These are phyloP conservation scores for Passer domesticus DNA, from an alignment of 2,113 vertebrate genomes.

Conservation along the genomic window DNA sequence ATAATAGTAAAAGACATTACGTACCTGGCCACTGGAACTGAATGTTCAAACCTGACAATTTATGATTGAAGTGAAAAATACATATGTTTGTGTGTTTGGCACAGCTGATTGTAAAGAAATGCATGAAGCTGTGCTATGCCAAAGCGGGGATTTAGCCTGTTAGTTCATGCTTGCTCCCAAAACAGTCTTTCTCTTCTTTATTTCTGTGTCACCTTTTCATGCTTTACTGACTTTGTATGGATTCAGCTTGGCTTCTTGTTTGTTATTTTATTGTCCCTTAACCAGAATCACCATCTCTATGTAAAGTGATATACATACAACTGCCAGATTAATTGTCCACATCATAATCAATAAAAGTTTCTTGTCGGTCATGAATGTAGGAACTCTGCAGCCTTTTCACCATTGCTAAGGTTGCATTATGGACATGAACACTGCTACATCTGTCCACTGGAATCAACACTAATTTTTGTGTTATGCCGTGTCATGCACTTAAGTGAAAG, in stretches of 20 bases:
- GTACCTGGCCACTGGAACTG: neutral
- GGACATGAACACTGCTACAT: neutral
- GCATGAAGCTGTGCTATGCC: neutral
- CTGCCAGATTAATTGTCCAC: neutral
- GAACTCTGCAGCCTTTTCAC: neutral
- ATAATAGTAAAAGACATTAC: neutral
- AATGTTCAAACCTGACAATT: neutral
- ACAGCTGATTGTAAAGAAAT: neutral
- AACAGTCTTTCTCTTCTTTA: neutral
- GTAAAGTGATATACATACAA: neutral
- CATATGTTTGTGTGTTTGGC: neutral
- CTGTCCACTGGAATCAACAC: neutral
- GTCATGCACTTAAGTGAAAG: neutral
- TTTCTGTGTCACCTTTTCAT: neutral
- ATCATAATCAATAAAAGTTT: neutral
- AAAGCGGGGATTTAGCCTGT: neutral
- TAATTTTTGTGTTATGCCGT: neutral
- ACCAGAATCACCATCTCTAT: neutral
- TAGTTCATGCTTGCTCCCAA: neutral
- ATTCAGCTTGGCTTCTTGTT: neutral
- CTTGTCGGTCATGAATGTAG: neutral
- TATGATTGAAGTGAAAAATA: neutral
- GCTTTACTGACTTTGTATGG: neutral
- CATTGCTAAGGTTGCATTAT: neutral
- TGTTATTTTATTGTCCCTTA: neutral